Evolutionary conservation across 2,797 vertebrate species (phyloP), one percentile per base, ranked within the genome.

Genomic region (Melanotaenia pygmaea): DNA sequence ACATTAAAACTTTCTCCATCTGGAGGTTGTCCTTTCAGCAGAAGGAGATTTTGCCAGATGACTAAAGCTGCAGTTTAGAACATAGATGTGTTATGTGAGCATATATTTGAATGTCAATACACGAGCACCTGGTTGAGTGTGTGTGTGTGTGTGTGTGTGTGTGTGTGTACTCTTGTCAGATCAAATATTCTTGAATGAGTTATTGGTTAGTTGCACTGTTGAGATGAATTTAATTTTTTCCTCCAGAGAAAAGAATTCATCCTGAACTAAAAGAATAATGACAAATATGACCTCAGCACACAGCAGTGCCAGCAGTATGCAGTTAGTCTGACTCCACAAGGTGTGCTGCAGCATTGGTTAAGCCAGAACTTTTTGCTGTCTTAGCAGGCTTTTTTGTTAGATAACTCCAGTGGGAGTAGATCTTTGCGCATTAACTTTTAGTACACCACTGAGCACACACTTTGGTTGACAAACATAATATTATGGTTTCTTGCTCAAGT

Each of bases 401-500:
- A 80, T 61, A 69, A 80, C 81, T 91, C 83, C 70, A 34, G 60
- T 68, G 88, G 90, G 81, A 91, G 87, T 74, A 65, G 67, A 87
- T 86, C 87, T 89, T 84, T 86, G 81, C 84, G 85, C 86, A 83
- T 91, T 90, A 84, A 88, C 90, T 91, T 94, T 89, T 87, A 88
- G 86, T 62, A 76, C 86, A 76, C 81, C 70, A 20, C 86, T 63
- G 83, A 87, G 86, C 83, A 72, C 87, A 80, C 90, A 89, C 88
- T 84, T 79, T 74, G 77, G 89, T 88, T 86, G 85, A 92, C 88
- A 94, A 93, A 93, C 91, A 94, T 88, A 95, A 95, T 93, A 94
- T 95, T 94, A 91, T 94, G 93, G 75, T 92, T 92, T 88, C 83
- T 86, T 59, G 79, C 86, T 72, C 6, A 67, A 67, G 79, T 58